A percentile compares a stretch with the other conserved stretches of the same genome.
Conservation (phyloP, 2,113 vertebrate genomes). For the Panthera tigris region DNA sequence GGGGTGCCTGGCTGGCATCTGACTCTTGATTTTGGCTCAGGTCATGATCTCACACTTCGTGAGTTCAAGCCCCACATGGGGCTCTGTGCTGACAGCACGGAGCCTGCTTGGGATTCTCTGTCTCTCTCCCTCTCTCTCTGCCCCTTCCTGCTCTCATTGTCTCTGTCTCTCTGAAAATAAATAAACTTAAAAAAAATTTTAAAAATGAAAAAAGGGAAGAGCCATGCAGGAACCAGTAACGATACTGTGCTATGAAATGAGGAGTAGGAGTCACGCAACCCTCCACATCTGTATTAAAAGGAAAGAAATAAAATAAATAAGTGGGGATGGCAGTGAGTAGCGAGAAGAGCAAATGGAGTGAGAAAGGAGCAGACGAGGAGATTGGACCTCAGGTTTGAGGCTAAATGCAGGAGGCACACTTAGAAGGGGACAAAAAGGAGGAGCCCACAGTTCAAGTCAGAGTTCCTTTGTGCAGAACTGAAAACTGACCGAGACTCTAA, state of each 20-base stretch:
- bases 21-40: too few species aligned
- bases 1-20: too few species aligned
- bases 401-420: background rate
- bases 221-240: background rate
- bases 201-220: background rate
- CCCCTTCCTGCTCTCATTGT: too few species aligned
- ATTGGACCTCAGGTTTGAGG: background rate
- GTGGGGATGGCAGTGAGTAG: background rate
- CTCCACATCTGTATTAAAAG: background rate
- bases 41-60: too few species aligned
- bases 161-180: too few species aligned
- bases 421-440: background rate
- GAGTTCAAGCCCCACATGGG: too few species aligned
- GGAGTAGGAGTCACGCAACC: background rate
- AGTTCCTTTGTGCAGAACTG: background rate
- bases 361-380: background rate
- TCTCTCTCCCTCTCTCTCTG: too few species aligned
- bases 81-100: too few species aligned
- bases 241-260: background rate
- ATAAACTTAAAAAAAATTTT: too few species aligned
- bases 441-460: background rate
- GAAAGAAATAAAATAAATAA: background rate
- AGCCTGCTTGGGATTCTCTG: too few species aligned
- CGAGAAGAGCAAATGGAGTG: background rate
- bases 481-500: background rate